These are phyloP conservation scores for Patagioenas fasciata DNA, from an alignment of 2,113 vertebrate species.

Conservation along the genomic window DNA sequence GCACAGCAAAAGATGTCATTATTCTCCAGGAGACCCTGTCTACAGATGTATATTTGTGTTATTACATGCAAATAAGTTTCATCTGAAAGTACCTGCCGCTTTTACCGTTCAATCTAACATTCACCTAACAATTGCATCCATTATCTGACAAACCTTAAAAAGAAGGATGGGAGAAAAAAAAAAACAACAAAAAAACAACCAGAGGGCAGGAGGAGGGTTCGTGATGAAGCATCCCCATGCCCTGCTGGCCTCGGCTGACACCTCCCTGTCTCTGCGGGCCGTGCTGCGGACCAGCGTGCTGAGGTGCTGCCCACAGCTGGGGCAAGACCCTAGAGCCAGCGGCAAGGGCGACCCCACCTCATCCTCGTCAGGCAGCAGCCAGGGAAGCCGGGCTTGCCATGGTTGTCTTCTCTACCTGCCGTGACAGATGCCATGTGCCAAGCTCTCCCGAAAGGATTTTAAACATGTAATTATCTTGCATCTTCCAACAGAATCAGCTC, in stretches of 20 bases:
- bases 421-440: background rate
- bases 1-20: background rate
- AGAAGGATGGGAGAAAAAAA: background rate
- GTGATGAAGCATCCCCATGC: background rate
- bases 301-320: background rate
- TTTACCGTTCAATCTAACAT: background rate
- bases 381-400: background rate
- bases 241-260: background rate
- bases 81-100: background rate
- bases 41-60: background rate
- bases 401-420: background rate
- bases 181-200: background rate
- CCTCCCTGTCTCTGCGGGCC: no score
- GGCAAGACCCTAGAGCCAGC: rapidly evolving
- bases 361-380: background rate
- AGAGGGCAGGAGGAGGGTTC: background rate
- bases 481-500: background rate
- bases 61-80: conserved; percentile 2
- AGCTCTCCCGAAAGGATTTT: background rate
- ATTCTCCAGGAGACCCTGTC: background rate
- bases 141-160: background rate
- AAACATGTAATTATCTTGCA: background rate
- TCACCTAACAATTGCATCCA: background rate
- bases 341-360: rapidly evolving
- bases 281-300: background rate